Evolutionary conservation across 2,113 vertebrate species (phyloP), one percentile per base, ranked within the genome.

Genomic region (Hyaena hyaena): DNA sequence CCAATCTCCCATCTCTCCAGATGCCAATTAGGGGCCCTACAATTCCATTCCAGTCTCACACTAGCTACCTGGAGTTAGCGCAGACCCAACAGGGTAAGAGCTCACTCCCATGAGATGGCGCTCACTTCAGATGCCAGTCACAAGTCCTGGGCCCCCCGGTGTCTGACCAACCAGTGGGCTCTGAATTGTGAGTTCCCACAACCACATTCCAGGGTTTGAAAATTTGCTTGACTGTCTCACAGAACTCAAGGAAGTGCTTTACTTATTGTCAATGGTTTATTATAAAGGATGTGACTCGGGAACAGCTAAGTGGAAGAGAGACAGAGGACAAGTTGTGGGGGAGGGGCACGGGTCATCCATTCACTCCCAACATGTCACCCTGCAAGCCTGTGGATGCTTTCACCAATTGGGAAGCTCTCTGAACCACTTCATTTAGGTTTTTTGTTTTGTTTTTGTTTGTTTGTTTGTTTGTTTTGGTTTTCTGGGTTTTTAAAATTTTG

Each of bases 321-420:
- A 0, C 28, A 1, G 8, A 0, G 19, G 74, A 17, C 23, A 14
- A 15, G 71, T 19, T 24, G 43, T 31, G 61, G 19, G 43, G 45
- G 33, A 7, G 58, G 19, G n/a, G 26, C 53, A 3, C 2, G 0
- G 15, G n/a, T 10, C 31, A 1, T 8, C 50, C 31, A 1, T 10
- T 3, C 53, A 5, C 4, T 61, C 31, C 23, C 15, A 35, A 9
- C 21, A 5, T 8, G 50, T 9, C 1, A 48, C 17, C 61, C 48
- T 43, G 63, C 11, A 17, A n/a, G n/a, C 12, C 7, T 1, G 4
- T 0, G 0, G 35, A 23, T 2, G 2, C 17, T 2, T 21, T 35
- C 50, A 48, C 21, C 53, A 33, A 3, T 21, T 10, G 2, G 2
- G n/a, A 86, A 1, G 6, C n/a, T 68, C 33, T 50, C 21, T 19